Base-by-base conservation (phyloP, 2,888 invertebrate genomes). In the Philonicus albiceps region DNA sequence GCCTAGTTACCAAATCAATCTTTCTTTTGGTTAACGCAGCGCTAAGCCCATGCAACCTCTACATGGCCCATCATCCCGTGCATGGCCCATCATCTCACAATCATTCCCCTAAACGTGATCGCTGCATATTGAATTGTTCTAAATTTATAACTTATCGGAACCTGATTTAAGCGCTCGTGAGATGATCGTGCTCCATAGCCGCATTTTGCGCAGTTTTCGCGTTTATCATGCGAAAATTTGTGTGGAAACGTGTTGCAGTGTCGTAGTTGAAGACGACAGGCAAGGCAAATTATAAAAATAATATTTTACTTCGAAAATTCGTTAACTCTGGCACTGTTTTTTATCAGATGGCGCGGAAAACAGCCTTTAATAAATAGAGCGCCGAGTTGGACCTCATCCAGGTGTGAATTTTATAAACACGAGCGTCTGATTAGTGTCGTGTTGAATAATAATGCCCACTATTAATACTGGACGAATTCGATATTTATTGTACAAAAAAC, bases 61-160 rank as follows among this genome's bases (percentile, higher is more conserved):
- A 49, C 5, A n/a, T 49, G n/a, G 64, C 22, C 19, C 5, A n/a
- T 49, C n/a, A 27, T 11, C 19, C 27, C 64, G 11, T 64, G 64
- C 64, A 64, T 64, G 64, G 7, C 11, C 19, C 22, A 11, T 49
- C 49, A n/a, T 64, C 64, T 11, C 64, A 27, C 22, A 27, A 64
- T 64, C 64, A 27, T 8, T 64, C 64, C 22, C 27, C 22, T 64
- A 64, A 64, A 64, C 64, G 27, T 64, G 64, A 64, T 64, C 22
- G 64, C 19, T 27, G 64, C 22, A 64, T 64, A 64, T 64, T 64
- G 64, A 64, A 88, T 87, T 74, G 74, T 74, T 74, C 74, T 74
- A 74, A 74, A 74, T 74, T 74, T 74, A 74, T 34, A 31, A 34
- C 34, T 31, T 64, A 31, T 74, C 74, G 74, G 74, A 74, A 74